Base-by-base conservation (phyloP, 2,888 invertebrate genomes). In the Nysson spinosus region DNA sequence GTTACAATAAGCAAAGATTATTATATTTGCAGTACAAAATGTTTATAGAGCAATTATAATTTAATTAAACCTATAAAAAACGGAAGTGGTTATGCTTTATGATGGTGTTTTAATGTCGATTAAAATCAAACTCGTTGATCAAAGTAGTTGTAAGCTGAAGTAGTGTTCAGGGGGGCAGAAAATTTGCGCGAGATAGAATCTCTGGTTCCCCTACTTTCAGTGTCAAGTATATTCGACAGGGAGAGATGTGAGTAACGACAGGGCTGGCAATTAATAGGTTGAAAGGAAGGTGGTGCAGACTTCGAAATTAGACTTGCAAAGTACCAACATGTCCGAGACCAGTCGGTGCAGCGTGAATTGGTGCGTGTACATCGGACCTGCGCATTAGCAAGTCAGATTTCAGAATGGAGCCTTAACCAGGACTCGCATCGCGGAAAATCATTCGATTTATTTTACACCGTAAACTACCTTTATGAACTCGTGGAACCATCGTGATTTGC, bases 361-460 rank as follows among this genome's bases (percentile, higher is more conserved):
- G 51, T 51, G 67, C 63, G 52, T 55, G 50, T n/a, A 51, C 58
- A 44, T 16, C 37, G 42, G 43, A 57, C 35, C 65, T 55, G 43
- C 37, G 16, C 35, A 78, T 78, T 78, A 72, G 76, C 78, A 76
- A 78, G 78, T 78, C 74, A 76, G 64, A 78, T 78, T 69, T 73
- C 46, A 47, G 65, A 58, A 69, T 72, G 50, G 68, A 60, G 60
- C 22, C 54, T 30, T 42, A 34, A 24, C 20, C 28, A n/a, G 11
- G 35, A 28, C 60, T 55, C 43, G 19, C 40, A 37, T 44, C 66
- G 58, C 65, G 72, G 69, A 69, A 69, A 73, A 73, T 69, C 69
- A 52, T 46, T 55, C 67, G 43, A 52, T 62, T 69, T 58, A 72
- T 72, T 72, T 72, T 69, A 73, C 58, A 50, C 73, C 51, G 12